These are phyloP conservation scores for Bufotes viridis DNA, from an alignment of 2,797 vertebrate species.

Conservation along the genomic window DNA sequence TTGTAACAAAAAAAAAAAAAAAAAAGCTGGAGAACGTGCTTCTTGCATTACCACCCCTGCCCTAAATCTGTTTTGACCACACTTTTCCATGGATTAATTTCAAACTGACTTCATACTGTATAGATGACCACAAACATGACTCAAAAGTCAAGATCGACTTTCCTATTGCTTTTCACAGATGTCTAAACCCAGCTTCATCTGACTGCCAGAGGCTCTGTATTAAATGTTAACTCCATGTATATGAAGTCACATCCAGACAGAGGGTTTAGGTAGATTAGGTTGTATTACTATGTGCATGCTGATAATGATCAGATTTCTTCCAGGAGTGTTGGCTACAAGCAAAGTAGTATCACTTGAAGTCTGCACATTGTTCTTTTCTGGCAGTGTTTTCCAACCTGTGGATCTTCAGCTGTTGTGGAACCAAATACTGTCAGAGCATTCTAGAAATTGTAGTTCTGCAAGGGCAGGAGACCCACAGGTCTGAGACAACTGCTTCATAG, in stretches of 20 bases:
- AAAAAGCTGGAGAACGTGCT: background rate
- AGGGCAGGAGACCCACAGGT: background rate
- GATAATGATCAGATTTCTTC: conserved; percentile 15
- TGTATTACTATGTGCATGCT: conserved; percentile 4
- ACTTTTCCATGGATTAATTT: conserved; percentile 32
- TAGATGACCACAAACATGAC: conserved; percentile 81
- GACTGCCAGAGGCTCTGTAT: conserved; percentile 90
- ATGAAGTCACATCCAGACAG: conserved; percentile 87
- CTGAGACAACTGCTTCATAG: no score
- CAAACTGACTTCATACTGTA: conserved; percentile 79
- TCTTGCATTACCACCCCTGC: conserved; percentile 1
- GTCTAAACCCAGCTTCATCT: conserved; percentile 94
- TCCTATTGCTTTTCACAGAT: conserved; percentile 96
- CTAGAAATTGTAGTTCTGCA: background rate
- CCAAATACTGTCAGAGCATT: no score
- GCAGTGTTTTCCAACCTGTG: background rate
- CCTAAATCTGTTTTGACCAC: conserved; percentile 20
- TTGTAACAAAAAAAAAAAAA: background rate
- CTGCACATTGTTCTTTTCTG: conserved; percentile 19
- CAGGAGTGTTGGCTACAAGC: conserved; percentile 30
- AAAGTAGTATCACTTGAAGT: conserved; percentile 31
- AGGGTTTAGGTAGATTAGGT: background rate
- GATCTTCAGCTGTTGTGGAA: background rate
- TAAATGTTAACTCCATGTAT: conserved; percentile 97
- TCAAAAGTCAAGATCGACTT: conserved; percentile 94